These are phyloP conservation scores for Cephus pulcher DNA, from an alignment of 2,888 invertebrate species.

Conservation along the genomic window DNA sequence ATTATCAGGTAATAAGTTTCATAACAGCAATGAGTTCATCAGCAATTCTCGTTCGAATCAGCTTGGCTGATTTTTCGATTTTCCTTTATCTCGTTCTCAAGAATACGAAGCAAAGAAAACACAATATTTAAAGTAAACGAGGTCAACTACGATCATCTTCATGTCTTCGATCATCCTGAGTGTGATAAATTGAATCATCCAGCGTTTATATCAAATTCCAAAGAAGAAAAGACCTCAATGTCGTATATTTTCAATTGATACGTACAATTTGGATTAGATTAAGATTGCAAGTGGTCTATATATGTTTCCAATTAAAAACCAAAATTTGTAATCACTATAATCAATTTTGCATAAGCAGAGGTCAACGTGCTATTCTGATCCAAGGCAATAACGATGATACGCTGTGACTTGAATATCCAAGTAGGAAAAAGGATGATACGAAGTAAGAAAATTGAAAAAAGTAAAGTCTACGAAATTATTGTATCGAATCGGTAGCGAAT, in stretches of 20 bases:
- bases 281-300: not conserved
- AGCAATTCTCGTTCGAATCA: not conserved
- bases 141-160: not conserved
- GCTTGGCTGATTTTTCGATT: not conserved
- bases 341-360: not conserved
- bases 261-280: not conserved
- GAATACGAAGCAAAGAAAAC: not conserved
- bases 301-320: not conserved
- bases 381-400: constrained; percentile 13
- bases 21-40: not conserved
- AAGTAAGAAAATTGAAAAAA: not conserved
- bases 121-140: not conserved
- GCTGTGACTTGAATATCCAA: not conserved
- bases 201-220: not conserved
- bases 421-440: not conserved
- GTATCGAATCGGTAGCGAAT: not conserved
- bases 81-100: not conserved
- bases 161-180: not conserved
- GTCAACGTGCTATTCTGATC: constrained; percentile 5
- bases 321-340: not conserved
- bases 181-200: not conserved
- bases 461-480: not conserved
- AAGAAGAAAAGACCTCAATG: not conserved
- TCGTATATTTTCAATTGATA: not conserved
- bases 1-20: not conserved